Conservation (phyloP, 92 coral and sea anemone genomes). For the Bergia sp. region DNA sequence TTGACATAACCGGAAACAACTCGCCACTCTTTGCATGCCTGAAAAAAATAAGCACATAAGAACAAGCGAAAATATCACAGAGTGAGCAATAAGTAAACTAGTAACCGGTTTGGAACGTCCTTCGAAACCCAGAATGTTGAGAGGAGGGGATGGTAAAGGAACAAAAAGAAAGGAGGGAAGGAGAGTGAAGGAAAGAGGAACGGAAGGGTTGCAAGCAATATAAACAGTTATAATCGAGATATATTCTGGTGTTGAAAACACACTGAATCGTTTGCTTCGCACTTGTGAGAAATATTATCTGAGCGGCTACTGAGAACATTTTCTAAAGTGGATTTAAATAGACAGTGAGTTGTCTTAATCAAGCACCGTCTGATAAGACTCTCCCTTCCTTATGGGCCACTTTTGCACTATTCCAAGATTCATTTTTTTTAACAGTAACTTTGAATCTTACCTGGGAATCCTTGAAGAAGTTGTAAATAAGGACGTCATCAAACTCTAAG, state of each 20-base stretch:
- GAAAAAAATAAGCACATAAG: neutral
- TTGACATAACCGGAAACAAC: constrained; percentile 55
- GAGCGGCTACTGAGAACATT: too few species aligned
- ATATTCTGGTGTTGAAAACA: too few species aligned
- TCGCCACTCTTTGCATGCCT: constrained; percentile 71
- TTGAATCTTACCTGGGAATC: constrained; percentile 54
- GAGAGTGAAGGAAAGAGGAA: neutral
- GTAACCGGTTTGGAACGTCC: neutral
- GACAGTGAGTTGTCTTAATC: too few species aligned
- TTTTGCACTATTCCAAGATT: neutral
- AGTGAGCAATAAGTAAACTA: neutral
- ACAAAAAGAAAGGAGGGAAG: neutral
- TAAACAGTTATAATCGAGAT: too few species aligned
- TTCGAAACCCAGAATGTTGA: too few species aligned
- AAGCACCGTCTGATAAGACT: too few species aligned
- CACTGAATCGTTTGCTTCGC: too few species aligned
- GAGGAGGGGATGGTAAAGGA: neutral
- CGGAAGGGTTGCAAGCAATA: too few species aligned
- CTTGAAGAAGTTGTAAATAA: constrained; percentile 66
- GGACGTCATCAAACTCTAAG: constrained; percentile 60
- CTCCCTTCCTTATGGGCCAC: neutral
- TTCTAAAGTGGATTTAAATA: too few species aligned
- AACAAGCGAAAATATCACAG: neutral
- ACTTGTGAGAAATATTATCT: too few species aligned
- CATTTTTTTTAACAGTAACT: neutral